Conservation (phyloP, 1,140 invertebrate species). For the Drosophila equinoxialis region DNA sequence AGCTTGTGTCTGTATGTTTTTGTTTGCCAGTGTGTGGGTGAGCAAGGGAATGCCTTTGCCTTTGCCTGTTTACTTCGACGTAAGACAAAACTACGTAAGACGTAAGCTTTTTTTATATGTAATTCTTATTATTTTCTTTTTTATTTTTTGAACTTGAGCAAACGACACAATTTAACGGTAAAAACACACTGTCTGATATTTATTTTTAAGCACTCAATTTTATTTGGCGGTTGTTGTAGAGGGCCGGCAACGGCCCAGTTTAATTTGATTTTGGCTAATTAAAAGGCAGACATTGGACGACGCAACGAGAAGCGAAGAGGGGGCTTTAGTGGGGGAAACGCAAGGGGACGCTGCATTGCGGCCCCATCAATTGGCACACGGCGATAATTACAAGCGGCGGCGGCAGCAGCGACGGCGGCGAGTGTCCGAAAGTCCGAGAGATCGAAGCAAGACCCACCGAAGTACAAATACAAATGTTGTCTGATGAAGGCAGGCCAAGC, state of each 20-base stretch:
- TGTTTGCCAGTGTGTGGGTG: slow-evolving; percentile 7
- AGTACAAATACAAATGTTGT: slow-evolving; percentile 81
- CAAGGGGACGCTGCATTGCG: not conserved
- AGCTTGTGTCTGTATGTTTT: slow-evolving; percentile 18
- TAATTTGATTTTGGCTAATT: slow-evolving; percentile 49
- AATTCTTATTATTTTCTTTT: no score
- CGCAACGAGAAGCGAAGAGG: not conserved
- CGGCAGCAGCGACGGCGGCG: slow-evolving; percentile 34
- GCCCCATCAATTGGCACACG: slow-evolving; percentile 16
- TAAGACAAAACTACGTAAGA: slow-evolving; percentile 10
- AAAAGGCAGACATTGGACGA: slow-evolving; percentile 26
- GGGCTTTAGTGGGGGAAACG: not conserved
- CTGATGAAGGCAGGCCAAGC: slow-evolving; percentile 72
- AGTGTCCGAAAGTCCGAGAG: slow-evolving; percentile 56
- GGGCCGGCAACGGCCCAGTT: slow-evolving; percentile 26
- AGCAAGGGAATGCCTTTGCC: slow-evolving; percentile 11
- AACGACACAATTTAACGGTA: slow-evolving; percentile 39
- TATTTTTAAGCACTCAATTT: slow-evolving; percentile 48
- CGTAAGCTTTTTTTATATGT: slow-evolving; percentile 1
- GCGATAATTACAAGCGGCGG: slow-evolving; percentile 57
- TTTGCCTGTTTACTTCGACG: slow-evolving; percentile 8
- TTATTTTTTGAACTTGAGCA: slow-evolving; percentile 13
- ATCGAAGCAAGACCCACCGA: slow-evolving; percentile 78
- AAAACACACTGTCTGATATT: slow-evolving; percentile 14
- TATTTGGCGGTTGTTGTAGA: slow-evolving; percentile 15